Evolutionary conservation across 2,113 vertebrate genomes (phyloP).

Genomic region (Hyperopisus bebe): DNA sequence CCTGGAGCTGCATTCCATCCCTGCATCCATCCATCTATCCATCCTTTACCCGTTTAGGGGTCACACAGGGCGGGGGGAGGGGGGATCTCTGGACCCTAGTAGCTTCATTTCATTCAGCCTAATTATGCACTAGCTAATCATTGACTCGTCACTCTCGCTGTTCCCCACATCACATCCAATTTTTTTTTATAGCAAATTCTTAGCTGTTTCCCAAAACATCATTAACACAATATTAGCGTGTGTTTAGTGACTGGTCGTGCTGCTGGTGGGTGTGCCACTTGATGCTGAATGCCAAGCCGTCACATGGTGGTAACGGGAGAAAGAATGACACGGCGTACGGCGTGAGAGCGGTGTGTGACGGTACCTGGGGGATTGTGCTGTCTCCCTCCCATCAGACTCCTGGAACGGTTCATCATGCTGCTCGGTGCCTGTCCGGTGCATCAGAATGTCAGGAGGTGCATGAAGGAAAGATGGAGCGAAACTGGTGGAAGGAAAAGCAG

Average conservation of each 20-base stretch:
- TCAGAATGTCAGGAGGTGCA: not conserved
- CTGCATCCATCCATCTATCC: not conserved
- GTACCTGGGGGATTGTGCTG: slow-evolving; percentile 7
- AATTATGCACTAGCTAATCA: not conserved
- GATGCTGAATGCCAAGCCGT: not conserved
- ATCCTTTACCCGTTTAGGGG: not conserved
- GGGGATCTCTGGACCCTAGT: not conserved
- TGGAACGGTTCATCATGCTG: not conserved
- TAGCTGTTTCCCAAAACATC: not conserved
- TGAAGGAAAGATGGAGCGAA: not conserved
- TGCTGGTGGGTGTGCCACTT: too few species aligned
- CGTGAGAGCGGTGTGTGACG: not conserved
- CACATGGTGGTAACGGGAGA: not conserved
- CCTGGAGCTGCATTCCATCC: not conserved
- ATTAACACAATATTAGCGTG: not conserved
- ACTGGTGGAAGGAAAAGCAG: not conserved
- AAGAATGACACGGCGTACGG: not conserved
- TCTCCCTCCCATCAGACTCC: not conserved
- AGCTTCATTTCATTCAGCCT: not conserved
- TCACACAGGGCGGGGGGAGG: not conserved
- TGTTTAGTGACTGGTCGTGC: not conserved
- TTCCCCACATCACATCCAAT: not conserved
- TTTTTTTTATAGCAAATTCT: not conserved
- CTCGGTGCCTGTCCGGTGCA: not conserved
- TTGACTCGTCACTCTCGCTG: not conserved